Evolutionary conservation across 2,888 invertebrate species (phyloP), one percentile per base, ranked within the genome.

Genomic region (Allacma fusca): DNA sequence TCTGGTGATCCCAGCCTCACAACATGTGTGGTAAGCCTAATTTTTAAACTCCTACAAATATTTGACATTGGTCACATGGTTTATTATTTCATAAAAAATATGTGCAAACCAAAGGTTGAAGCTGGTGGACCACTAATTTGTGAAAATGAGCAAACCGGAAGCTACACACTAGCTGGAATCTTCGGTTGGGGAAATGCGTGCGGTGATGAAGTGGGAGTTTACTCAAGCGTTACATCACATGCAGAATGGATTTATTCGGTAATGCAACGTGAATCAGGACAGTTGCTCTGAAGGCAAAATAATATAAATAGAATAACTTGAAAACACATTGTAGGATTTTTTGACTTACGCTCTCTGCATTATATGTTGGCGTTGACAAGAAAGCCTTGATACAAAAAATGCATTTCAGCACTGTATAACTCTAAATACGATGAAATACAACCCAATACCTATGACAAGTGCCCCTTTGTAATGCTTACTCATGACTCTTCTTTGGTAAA

Each of bases 81-180:
- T n/a, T n/a, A n/a, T n/a, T n/a, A n/a, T n/a, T n/a, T n/a, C n/a
- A n/a, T n/a, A n/a, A n/a, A n/a, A n/a, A n/a, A n/a, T n/a, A n/a
- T n/a, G n/a, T n/a, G n/a, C n/a, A n/a, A n/a, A n/a, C 19, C 59
- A 21, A 21, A 74, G 74, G 74, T 34, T 65, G 59, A 74, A 23
- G 21, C 23, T 44, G 76, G 76, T 9, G 59, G 64, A 13, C 76
- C 79, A 19, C 29, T 79, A 40, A 72, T 73, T 19, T 79, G 79
- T 34, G 69, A 73, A 69, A 34, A 65, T 43, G 26, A 19, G 21
- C 34, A 40, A 23, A 68, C 59, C 12, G 76, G 73, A 34, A 73
- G 29, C 21, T 76, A 76, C 44, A 44, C 72, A 2, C 64, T 79
- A 13, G 76, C 59, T n/a, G 79, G 79, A 13, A 21, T 79, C 0